Base-by-base conservation (phyloP, 2,888 invertebrate species). In the Tineola bisselliella region DNA sequence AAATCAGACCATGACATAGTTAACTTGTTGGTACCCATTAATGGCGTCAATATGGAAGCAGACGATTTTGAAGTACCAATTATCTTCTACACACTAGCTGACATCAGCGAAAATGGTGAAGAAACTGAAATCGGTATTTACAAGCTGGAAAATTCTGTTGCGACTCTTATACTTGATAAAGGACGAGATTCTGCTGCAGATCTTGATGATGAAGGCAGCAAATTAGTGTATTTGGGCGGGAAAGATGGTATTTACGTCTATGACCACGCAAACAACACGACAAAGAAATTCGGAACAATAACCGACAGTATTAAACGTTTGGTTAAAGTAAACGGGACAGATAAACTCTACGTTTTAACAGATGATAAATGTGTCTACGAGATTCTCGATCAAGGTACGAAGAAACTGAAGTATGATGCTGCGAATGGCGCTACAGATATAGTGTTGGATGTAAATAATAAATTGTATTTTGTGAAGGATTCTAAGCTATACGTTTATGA, bases 271-370 rank as follows among this genome's bases (percentile, higher is more conserved):
- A 61, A 67, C 1, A 70, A 69, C 10, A 65, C 61, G 15, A 74
- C 76, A 38, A 69, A 69, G 0, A 79, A 79, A 68, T 79, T 74
- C 33, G 79, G 79, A 0, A 63, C 73, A 1, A 12, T 79, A 0
- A 71, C 69, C 8, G 79, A 81, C 19, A 73, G 66, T 31, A 66
- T 79, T 1, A 72, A 77, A 1, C 65, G 66, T 5, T 70, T 81
- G 4, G 76, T 69, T 10, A 73, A 74, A 66, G 66, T 63, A 0
- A 78, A 77, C n/a, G 67, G 68, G 0, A 68, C 69, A 17, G 76
- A 77, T 43, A 18, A 62, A 0, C 66, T 84, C 1, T 84, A 79
- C 64, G 72, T 76, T 17, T 56, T 84, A 0, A 78, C 77, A 5
- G 72, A 73, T 30, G 69, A 75, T 17, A 67, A 76, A 15, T 66